These are phyloP conservation scores for Notiomystis cincta DNA, from an alignment of 2,113 vertebrate genomes.

Conservation along the genomic window DNA sequence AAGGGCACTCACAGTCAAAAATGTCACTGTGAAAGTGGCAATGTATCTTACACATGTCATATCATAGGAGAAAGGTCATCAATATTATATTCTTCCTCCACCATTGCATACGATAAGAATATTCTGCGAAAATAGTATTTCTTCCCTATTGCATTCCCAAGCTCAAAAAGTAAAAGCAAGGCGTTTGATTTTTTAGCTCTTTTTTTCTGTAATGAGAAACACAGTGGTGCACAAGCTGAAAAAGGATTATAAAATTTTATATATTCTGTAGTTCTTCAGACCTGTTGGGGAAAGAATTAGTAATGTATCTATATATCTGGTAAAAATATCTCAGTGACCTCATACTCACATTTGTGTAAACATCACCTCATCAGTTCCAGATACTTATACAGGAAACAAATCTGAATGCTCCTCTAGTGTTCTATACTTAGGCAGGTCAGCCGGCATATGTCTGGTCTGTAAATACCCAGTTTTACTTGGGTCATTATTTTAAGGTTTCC, in stretches of 20 bases:
- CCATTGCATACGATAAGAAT: not conserved
- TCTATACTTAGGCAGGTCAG: constrained; percentile 81
- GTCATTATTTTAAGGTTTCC: constrained; percentile 74
- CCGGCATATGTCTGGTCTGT: constrained; percentile 75
- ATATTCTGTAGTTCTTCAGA: constrained; percentile 60
- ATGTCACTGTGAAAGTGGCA: not conserved
- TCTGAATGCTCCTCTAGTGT: constrained; percentile 73
- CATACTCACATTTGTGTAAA: constrained; percentile 80
- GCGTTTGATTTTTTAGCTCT: not conserved
- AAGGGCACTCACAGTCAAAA: not conserved
- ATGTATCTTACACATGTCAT: not conserved
- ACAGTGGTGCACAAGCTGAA: not conserved
- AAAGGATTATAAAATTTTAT: constrained; percentile 25
- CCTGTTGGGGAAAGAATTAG: constrained; percentile 73
- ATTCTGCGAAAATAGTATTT: not conserved
- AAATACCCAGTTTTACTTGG: constrained; percentile 77
- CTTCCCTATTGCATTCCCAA: not conserved
- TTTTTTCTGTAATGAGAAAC: constrained; percentile 8
- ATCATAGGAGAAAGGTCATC: not conserved
- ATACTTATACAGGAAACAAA: constrained; percentile 79
- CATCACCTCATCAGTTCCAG: constrained; percentile 78
- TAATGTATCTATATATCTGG: constrained; percentile 76
- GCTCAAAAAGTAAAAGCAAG: not conserved
- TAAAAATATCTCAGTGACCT: constrained; percentile 82
- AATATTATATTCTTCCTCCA: not conserved